Base-by-base conservation (phyloP, 2,888 invertebrate species). In the Ariolimax columbianus region DNA sequence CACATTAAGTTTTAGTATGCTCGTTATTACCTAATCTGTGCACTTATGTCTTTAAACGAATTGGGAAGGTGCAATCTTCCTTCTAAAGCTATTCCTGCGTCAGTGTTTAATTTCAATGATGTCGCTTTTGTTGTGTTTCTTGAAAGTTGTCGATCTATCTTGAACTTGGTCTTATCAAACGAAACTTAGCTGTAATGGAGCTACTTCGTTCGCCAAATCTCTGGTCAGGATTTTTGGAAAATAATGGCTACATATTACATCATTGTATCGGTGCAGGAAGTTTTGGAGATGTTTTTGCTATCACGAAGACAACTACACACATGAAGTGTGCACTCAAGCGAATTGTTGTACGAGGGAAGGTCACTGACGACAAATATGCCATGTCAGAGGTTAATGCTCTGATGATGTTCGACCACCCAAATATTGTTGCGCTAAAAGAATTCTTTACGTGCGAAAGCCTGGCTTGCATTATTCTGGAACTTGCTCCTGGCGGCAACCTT, bases 391-490 rank as follows among this genome's bases (percentile, higher is more conserved):
- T 88, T 43, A 23, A 82, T 30, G 86, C 87, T 33, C 86, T 89
- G 40, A 70, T 83, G 78, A 59, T 83, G 72, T 82, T 89, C 6
- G 73, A 82, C 30, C 85, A 87, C 68, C 70, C 85, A 17, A 82
- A 87, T 66, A 84, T 89, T 26, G 82, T 89, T 30, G 30, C 40
- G 0, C 30, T 88, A 72, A 84, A 88, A 55, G 87, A 87, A 43
- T 73, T 88, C 36, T 51, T 89, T 17, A 36, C 86, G 33, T 66
- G 79, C 23, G 75, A 77, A 26, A 77, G 78, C 30, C 36, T 86
- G 30, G 87, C 87, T 4, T 89, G 88, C 63, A 84, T 89, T 43
- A 83, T 89, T 26, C 86, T 89, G 84, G 89, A 89, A 78, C 86
- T 88, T 55, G 89, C 89, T 17, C 70, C 86, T 7, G 47, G 51